A percentile compares a stretch with the other conserved stretches of the same genome.
phyloP scores from a whole-genome alignment of 1,140 invertebrate genomes.

The Hycleus phaleratus region DNA sequence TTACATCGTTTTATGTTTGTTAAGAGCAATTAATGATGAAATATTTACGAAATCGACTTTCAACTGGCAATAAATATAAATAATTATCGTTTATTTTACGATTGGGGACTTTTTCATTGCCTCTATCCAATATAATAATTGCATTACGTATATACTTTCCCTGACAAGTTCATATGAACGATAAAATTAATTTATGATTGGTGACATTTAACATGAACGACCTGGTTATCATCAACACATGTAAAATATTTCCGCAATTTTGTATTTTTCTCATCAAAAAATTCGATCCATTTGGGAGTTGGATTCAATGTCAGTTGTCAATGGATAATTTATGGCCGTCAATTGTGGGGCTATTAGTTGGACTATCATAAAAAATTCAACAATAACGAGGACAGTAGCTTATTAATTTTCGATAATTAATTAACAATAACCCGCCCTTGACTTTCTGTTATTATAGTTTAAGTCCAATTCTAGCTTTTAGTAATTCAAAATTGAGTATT shows the following conservation, averaged over 20 bases:
- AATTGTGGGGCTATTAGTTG: no score
- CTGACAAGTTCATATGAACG: conserved; percentile 24
- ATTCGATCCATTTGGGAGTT: no score
- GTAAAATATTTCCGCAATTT: conserved; percentile 27
- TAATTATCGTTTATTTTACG: conserved; percentile 20
- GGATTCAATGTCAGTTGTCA: no score
- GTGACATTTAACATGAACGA: conserved; percentile 24
- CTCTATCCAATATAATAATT: conserved; percentile 17
- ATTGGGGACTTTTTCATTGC: conserved; percentile 17
- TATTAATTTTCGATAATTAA: no score
- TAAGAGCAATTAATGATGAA: conserved; percentile 15
- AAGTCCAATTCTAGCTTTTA: no score
- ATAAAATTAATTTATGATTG: conserved; percentile 26
- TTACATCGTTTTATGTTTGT: conserved; percentile 11
- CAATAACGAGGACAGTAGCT: no score
- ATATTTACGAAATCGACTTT: conserved; percentile 16
- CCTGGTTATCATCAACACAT: conserved; percentile 23
- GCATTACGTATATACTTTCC: conserved; percentile 17
- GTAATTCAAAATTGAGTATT: no score
- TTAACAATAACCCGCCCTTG: no score
- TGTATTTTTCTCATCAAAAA: neutral
- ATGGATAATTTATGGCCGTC: no score
- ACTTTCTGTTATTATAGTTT: no score
- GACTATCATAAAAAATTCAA: no score
- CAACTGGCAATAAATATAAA: conserved; percentile 17